Conservation (phyloP, 2,113 vertebrate genomes). For the Myocastor coypus region DNA sequence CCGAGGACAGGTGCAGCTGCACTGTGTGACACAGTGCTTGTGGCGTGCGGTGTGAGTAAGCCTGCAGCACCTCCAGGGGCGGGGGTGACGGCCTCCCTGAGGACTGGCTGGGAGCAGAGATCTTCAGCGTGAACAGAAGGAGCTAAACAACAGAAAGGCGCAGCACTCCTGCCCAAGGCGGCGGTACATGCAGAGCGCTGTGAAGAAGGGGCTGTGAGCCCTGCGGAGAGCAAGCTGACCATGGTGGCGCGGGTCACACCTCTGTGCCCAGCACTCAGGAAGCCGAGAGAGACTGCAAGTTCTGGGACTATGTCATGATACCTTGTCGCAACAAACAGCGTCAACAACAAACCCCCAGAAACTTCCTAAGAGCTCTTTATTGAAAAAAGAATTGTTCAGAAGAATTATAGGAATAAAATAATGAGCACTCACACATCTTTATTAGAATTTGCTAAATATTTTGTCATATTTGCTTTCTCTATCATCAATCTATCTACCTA, state of each 20-base stretch:
- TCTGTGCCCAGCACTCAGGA: background rate
- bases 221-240: background rate
- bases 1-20: too few species aligned
- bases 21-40: background rate
- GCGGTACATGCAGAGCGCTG: background rate
- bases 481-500: background rate
- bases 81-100: background rate
- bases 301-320: background rate
- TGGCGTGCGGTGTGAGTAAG: background rate
- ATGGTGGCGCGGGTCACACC: background rate
- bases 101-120: background rate
- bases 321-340: background rate
- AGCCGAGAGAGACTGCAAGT: background rate
- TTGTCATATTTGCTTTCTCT: background rate
- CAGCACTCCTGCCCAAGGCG: background rate
- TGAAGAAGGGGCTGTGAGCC: background rate
- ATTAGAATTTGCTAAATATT: background rate
- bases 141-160: background rate
- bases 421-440: background rate
- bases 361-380: background rate
- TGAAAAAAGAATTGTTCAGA: constrained; percentile 2
- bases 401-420: background rate
- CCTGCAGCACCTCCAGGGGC: too few species aligned
- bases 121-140: background rate
- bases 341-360: background rate